A percentile compares a stretch with the other conserved stretches of the same genome.
These are phyloP conservation scores for Ibidorhyncha struthersii DNA, from an alignment of 2,113 vertebrate species.

Conservation along the genomic window DNA sequence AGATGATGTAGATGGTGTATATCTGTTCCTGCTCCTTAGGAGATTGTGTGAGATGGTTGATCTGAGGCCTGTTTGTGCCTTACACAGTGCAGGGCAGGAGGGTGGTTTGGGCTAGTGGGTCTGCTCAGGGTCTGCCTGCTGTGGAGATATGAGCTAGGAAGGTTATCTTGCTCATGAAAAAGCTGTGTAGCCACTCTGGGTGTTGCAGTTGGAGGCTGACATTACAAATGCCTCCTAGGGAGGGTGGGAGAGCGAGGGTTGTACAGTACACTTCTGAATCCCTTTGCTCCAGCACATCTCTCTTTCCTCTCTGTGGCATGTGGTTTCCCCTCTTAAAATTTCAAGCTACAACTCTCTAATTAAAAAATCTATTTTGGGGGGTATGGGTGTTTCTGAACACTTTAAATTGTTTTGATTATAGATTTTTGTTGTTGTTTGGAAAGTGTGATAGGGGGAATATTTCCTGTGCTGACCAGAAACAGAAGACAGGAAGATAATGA, in stretches of 20 bases:
- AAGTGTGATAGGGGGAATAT: background rate
- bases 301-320: background rate
- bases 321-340: background rate
- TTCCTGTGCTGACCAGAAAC: constrained; percentile 33
- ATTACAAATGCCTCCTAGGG: background rate
- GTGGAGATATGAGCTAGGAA: background rate
- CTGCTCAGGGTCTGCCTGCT: background rate
- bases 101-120: background rate
- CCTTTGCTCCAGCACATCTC: background rate
- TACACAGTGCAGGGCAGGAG: background rate
- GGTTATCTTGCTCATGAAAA: background rate
- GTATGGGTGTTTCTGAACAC: background rate
- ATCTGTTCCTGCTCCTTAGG: background rate
- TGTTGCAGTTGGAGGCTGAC: background rate
- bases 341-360: background rate
- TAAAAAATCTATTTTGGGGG: background rate
- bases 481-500: constrained; percentile 52
- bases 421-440: background rate
- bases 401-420: background rate
- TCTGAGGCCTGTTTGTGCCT: background rate
- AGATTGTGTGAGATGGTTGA: background rate
- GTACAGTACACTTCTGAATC: background rate
- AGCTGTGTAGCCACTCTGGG: background rate
- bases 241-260: background rate
- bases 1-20: background rate